phyloP scores from a whole-genome alignment of 2,888 invertebrate genomes.

The Acanthacorydalis orientalis region DNA sequence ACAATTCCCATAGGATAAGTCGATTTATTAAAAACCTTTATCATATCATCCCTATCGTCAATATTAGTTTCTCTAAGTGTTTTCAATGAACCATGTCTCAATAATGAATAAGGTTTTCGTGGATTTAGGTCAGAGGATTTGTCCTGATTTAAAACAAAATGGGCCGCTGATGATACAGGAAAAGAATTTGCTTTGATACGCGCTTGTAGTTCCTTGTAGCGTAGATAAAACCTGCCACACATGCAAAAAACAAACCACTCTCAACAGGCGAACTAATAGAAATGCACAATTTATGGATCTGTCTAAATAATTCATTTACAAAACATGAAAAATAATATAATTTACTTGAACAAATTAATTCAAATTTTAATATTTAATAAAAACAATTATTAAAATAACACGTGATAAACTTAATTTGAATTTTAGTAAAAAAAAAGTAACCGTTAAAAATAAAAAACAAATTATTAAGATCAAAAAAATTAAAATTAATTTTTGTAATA shows the following conservation, averaged over 20 bases:
- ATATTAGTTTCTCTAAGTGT: too few species aligned
- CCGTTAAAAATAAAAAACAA: too few species aligned
- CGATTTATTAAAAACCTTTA: too few species aligned
- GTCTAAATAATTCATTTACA: neutral
- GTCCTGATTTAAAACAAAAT: neutral
- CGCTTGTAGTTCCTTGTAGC: conserved; percentile 72
- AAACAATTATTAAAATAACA: neutral
- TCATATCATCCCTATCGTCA: too few species aligned
- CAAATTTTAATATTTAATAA: neutral
- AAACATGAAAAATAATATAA: conserved; percentile 15
- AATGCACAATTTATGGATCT: neutral
- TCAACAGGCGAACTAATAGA: conserved; percentile 3
- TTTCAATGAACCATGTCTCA: too few species aligned
- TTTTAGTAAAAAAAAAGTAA: too few species aligned
- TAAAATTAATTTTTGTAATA: too few species aligned
- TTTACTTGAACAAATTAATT: too few species aligned
- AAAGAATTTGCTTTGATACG: conserved; percentile 77
- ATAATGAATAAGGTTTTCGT: too few species aligned
- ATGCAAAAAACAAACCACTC: conserved; percentile 5
- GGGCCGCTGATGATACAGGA: conserved; percentile 50
- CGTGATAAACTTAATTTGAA: too few species aligned
- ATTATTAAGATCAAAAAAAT: too few species aligned
- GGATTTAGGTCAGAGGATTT: neutral
- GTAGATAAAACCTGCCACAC: conserved; percentile 65
- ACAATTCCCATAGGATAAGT: too few species aligned